Evolutionary conservation across 2,113 vertebrate genomes (phyloP).

Genomic region (Gobio gobio): DNA sequence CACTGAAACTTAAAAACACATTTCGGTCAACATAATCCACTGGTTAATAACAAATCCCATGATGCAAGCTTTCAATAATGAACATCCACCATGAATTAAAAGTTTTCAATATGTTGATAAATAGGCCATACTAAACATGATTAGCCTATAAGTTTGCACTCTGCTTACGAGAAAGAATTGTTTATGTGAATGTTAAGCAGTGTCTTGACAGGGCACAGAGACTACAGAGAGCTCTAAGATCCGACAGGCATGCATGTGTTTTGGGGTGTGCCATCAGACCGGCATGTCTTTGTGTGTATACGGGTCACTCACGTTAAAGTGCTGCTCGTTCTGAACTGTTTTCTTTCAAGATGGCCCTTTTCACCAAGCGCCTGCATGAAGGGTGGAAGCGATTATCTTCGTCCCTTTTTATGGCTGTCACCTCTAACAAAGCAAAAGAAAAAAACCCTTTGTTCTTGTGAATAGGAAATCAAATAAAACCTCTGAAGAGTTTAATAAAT

Average conservation of each 20-base stretch:
- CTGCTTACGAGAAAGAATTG: neutral
- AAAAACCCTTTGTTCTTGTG: neutral
- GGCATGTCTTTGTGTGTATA: slow-evolving; percentile 44
- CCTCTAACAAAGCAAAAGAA: slow-evolving; percentile 16
- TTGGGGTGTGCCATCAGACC: slow-evolving; percentile 37
- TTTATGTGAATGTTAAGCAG: slow-evolving; percentile 6
- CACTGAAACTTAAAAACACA: neutral
- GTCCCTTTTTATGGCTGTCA: slow-evolving; percentile 9
- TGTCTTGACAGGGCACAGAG: slow-evolving; percentile 16
- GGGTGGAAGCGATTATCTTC: slow-evolving; percentile 39
- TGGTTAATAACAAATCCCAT: neutral
- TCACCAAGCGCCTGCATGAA: slow-evolving; percentile 28
- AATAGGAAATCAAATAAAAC: slow-evolving; percentile 2
- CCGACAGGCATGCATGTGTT: slow-evolving; percentile 60
- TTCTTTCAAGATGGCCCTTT: slow-evolving; percentile 31
- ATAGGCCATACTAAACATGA: neutral
- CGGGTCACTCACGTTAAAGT: slow-evolving; percentile 39
- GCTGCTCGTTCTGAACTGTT: slow-evolving; percentile 5
- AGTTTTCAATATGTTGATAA: neutral
- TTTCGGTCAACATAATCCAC: neutral
- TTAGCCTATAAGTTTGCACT: too few relatives aligned
- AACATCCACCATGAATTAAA: neutral
- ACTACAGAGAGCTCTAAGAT: slow-evolving; percentile 41
- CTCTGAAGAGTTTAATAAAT: slow-evolving; percentile 7
- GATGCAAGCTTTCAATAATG: neutral